Evolutionary conservation across 2,888 invertebrate species (phyloP), one percentile per base, ranked within the genome.

Genomic region (Himalopsyche japonica): DNA sequence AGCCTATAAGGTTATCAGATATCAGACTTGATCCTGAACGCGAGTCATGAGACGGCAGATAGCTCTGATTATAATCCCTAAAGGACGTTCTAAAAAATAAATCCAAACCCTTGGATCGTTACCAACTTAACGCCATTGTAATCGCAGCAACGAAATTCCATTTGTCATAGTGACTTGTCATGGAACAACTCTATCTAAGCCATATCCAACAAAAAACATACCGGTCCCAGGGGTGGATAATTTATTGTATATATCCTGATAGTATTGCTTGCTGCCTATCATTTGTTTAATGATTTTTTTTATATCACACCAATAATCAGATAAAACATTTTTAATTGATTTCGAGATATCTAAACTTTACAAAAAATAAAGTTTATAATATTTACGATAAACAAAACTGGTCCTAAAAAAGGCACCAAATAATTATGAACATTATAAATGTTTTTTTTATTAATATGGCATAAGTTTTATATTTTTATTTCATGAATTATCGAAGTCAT

Each of bases 121-220:
- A 81, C 86, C 86, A 81, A 84, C 84, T 84, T 82, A 84, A 79
- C 86, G 81, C 86, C 76, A 49, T 82, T 83, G 84, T 85, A 84
- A 82, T 85, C 85, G 82, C 49, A 20, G 27, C 82, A 64, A 80
- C 70, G 43, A 80, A 80, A 80, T 77, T 80, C 86, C 86, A 86
- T 86, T 86, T 84, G 86, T 86, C 86, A 84, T 84, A 79, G 82
- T 80, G 82, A 82, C 82, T 57, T 37, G 76, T 47, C 47, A 32
- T 18, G 76, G 37, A 37, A 79, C 79, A 79, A 20, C 24, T 79
- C 32, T 79, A 24, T 79, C 8, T 43, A 32, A 30, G n/a, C 76
- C 30, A 18, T 27, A 20, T 76, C 32, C 18, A n/a, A 76, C 57
- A 57, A 57, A 57, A 57, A 57, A 57, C 76, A 76, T 7, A 30